These are phyloP conservation scores for Eudyptes chrysolophus DNA, from an alignment of 2,113 vertebrate species.

Conservation along the genomic window DNA sequence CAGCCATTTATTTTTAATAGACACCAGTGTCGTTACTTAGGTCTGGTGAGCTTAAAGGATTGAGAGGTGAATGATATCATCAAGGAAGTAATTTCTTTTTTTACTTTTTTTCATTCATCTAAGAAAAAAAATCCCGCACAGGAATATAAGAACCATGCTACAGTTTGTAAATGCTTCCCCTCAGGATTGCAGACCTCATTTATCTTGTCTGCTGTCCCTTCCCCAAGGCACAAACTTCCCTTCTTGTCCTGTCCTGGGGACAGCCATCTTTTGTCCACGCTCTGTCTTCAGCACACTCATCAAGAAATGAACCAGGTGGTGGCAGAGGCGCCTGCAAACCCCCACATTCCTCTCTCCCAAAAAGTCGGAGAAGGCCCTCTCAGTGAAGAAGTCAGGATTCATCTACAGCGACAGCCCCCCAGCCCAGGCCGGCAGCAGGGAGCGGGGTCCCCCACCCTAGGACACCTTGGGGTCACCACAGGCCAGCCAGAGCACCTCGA, in stretches of 20 bases:
- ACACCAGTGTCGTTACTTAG: neutral
- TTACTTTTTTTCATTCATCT: neutral
- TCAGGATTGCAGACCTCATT: neutral
- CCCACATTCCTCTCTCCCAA: neutral
- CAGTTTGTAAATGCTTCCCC: neutral
- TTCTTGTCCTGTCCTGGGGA: neutral
- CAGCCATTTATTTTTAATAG: conserved; percentile 59
- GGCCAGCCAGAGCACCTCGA: conserved; percentile 60
- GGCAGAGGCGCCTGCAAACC: neutral
- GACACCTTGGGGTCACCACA: conserved; percentile 55
- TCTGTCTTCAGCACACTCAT: neutral
- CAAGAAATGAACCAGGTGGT: neutral
- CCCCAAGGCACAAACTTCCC: neutral
- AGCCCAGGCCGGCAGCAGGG: neutral
- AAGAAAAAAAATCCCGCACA: neutral
- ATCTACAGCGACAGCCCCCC: conserved; percentile 7
- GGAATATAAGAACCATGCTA: neutral
- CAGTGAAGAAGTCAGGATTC: neutral
- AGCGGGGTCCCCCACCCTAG: neutral
- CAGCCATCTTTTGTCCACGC: neutral
- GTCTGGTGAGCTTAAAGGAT: conserved; percentile 53
- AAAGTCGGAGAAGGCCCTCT: neutral
- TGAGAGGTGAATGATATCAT: conserved; percentile 44
- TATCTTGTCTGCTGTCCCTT: neutral
- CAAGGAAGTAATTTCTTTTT: conserved; percentile 31